Percentiles rank a stretch among this genome's conserved stretches.
These are phyloP conservation scores for Percopsis omiscomaycus DNA, from an alignment of 2,797 vertebrate genomes.

Conservation along the genomic window DNA sequence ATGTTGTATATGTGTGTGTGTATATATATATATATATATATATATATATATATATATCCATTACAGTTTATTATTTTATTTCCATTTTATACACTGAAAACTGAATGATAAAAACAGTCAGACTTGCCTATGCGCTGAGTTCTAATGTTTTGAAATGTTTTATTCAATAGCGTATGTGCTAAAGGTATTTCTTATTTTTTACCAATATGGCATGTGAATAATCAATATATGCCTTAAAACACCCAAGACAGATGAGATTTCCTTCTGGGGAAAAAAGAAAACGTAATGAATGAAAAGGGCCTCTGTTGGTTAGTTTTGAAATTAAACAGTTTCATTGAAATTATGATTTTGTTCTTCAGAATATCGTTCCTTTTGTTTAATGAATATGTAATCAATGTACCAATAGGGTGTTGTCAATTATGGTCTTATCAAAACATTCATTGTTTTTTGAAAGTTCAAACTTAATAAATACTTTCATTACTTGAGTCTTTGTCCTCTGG, in stretches of 20 bases:
- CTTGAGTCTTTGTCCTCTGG: neutral
- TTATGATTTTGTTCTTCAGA: neutral
- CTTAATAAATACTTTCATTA: constrained; percentile 58
- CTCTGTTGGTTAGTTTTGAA: constrained; percentile 9
- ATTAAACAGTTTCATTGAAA: neutral
- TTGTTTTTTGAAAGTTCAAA: constrained; percentile 42
- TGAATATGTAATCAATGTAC: constrained; percentile 19
- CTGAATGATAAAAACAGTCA: constrained; percentile 18
- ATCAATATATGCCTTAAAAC: constrained; percentile 29
- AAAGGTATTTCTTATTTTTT: neutral
- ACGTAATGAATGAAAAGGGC: constrained; percentile 10
- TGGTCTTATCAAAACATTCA: constrained; percentile 30
- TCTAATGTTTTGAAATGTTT: constrained; percentile 5
- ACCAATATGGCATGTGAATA: constrained; percentile 6
- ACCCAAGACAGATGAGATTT: neutral
- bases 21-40: neutral
- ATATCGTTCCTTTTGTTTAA: neutral
- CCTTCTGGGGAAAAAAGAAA: neutral
- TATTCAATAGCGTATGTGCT: neutral
- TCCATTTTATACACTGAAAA: constrained; percentile 43
- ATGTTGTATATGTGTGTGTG: neutral
- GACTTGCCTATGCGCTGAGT: neutral
- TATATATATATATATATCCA: constrained; percentile 49
- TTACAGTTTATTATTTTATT: constrained; percentile 27
- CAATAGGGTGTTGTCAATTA: constrained; percentile 20